Conservation (phyloP, 2,888 invertebrate species). For the Calameuta idolon region DNA sequence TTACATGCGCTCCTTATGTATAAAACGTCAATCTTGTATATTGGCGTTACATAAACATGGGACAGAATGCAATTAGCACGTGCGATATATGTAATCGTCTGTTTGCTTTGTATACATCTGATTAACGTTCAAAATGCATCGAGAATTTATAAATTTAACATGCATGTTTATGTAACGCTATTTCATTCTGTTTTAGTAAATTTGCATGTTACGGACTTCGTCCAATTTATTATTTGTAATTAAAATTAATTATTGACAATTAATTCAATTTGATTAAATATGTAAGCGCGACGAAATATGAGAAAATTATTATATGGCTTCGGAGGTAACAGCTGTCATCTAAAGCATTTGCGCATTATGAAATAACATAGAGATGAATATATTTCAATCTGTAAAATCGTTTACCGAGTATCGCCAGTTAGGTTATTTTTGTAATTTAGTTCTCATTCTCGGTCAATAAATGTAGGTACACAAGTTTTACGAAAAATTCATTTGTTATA, state of each 20-base stretch:
- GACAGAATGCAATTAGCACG: too few relatives aligned
- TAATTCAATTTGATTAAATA: neutral
- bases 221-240: neutral
- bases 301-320: neutral
- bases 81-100: too few relatives aligned
- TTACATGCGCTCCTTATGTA: too few relatives aligned
- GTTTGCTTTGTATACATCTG: neutral
- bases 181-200: neutral
- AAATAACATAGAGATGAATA: neutral
- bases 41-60: too few relatives aligned
- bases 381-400: neutral
- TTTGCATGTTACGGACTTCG: neutral
- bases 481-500: too few relatives aligned
- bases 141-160: neutral
- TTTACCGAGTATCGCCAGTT: neutral
- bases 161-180: neutral
- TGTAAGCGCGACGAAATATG: neutral
- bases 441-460: too few relatives aligned
- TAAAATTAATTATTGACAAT: neutral
- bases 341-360: neutral
- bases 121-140: neutral
- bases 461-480: too few relatives aligned
- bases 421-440: too few relatives aligned
- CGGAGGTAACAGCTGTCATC: neutral
- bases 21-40: too few relatives aligned